Base-by-base conservation (phyloP, 2,113 vertebrate species). In the Azemiops feae region DNA sequence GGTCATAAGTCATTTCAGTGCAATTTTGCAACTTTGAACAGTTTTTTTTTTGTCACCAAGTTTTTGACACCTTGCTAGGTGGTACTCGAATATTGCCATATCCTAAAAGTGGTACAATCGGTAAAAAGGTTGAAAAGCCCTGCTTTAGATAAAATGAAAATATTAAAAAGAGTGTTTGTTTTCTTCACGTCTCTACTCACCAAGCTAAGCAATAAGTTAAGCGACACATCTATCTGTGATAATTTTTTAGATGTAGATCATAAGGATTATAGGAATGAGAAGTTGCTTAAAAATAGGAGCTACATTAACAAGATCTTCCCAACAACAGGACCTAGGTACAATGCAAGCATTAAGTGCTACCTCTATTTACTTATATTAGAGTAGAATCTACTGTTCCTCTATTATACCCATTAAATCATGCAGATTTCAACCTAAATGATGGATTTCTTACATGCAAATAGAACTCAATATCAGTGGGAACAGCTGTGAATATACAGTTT, bases 141-240 rank as follows among this genome's bases (percentile, higher is more conserved):
- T 30, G 0, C 14, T 69, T 5, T 34, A 94, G 92, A 95, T 88
- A 93, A 96, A 5, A 90, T 22, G 64, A 57, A 54, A 57, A 91
- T 95, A 94, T 95, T 53, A 89, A 93, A 87, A 94, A n/a, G 18
- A 92, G 95, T 58, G 85, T n/a, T 34, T 69, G 58, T 92, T n/a
- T 93, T 92, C 93, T 93, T 89, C 69, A 94, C 39, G 14, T 91
- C 85, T 16, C 14, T 92, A 34, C 87, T 94, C 91, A 58, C 45
- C 39, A n/a, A 95, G 20, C 1, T 69, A 64, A 91, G 87, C 88
- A 92, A 88, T 89, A 58, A 88, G 86, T 57, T 58, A 93, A 53
- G 34, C 0, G 14, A 69, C n/a, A 54, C 25, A 52, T 23, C 60
- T 58, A 43, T 34, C 34, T 23, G 9, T 23, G 11, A 90, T 50